Evolutionary conservation across 2,888 invertebrate species (phyloP), one percentile per base, ranked within the genome.

Genomic region (Elgonia sp.): DNA sequence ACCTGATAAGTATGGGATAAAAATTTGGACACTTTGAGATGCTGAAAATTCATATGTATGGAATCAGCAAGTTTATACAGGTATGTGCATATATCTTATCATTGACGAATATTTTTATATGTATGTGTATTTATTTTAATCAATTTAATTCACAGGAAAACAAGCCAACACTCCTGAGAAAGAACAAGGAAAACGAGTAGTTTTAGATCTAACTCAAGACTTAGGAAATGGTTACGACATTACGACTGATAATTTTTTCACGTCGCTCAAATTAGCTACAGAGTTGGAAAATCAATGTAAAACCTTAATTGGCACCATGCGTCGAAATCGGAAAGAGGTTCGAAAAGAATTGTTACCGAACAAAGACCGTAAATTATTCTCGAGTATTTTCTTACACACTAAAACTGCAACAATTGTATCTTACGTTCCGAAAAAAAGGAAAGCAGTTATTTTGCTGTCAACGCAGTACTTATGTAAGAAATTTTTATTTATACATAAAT

Each of bases 51-150:
- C 63, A 65, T 88, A 88, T 18, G 81, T 82, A 14, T 69, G 69
- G 46, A 81, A 86, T 76, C 57, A 86, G n/a, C 81, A 88, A 84
- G 85, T 89, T 12, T 89, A 88, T 21, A 83, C 83, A 75, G 75
- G 75, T 83, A 83, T 73, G 5, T 5, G 5, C 29, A 29, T 29
- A 29, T 5, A 29, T 29, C 5, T 29, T 5, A 29, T 29, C 3
- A 29, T 5, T 29, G 29, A 29, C 1, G 5, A 29, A 29, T 29
- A n/a, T n/a, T n/a, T 29, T 29, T 3, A 29, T 29, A 29, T 29
- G 1, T 3, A 29, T 29, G 1, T 29, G 5, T 29, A 3, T 29
- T 3, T 5, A 29, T 29, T 29, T 29, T 29, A n/a, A n/a, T 29
- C 5, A 29, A 29, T 29, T 29, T 29, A 29, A 29, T 29, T 29